Percentiles rank a stretch among this genome's conserved stretches.
phyloP scores from a whole-genome alignment of 2,888 invertebrate species.

The Magallana nippona region DNA sequence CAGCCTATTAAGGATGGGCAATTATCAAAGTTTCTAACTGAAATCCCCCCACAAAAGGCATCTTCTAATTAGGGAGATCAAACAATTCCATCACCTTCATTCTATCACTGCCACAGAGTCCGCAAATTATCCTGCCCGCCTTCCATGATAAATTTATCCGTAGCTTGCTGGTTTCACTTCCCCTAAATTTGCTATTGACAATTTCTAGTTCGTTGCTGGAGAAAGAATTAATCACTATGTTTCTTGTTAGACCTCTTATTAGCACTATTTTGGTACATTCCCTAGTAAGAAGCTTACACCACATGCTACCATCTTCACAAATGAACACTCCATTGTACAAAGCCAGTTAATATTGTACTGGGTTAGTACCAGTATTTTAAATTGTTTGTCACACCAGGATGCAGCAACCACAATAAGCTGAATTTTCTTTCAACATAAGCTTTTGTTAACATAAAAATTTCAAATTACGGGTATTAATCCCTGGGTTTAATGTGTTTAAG shows the following conservation, averaged over 20 bases:
- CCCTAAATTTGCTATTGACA: slow-evolving; percentile 46
- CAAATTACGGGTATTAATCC: no score
- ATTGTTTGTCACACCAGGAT: no score
- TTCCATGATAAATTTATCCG: slow-evolving; percentile 44
- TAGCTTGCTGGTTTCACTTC: slow-evolving; percentile 33
- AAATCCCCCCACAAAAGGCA: slow-evolving; percentile 51
- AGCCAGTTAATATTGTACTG: neutral
- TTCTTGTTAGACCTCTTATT: slow-evolving; percentile 27
- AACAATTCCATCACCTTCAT: slow-evolving; percentile 26
- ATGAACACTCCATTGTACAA: neutral
- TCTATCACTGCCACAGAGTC: slow-evolving; percentile 43
- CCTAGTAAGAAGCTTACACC: slow-evolving; percentile 7
- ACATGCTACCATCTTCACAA: neutral
- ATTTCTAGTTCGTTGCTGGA: slow-evolving; percentile 37
- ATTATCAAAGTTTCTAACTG: slow-evolving; percentile 56
- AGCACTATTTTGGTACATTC: slow-evolving; percentile 19
- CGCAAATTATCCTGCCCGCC: slow-evolving; percentile 48
- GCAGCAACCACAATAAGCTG: no score
- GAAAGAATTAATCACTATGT: slow-evolving; percentile 33
- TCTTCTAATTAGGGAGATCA: slow-evolving; percentile 53
- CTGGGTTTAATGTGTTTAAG: no score
- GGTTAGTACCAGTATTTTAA: neutral
- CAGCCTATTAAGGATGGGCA: slow-evolving; percentile 51
- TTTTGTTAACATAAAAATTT: no score
- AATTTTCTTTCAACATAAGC: no score